Base-by-base conservation (phyloP, 30 jellyfish, hydroid and myxozoan genomes). In the Rhopilema esculentum region DNA sequence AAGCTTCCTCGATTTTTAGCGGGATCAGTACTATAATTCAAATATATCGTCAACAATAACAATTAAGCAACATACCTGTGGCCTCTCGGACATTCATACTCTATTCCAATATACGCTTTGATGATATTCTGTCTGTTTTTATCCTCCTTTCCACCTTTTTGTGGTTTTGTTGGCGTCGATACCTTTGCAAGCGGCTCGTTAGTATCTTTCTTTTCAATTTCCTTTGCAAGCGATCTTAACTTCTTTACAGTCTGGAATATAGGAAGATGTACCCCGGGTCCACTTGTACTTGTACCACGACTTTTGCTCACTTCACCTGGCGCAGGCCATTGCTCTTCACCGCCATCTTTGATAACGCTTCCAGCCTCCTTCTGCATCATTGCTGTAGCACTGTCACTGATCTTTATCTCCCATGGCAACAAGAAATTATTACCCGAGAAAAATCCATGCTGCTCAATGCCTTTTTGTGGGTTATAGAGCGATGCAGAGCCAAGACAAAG, bases 281-380 rank as follows among this genome's bases (percentile, higher is more conserved):
- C 86, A 26, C 76, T 51, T 8, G 88, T 61, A 16, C 85, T 64
- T 27, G 96, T 1, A 9, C 80, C 77, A 4, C 91, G 24, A 8
- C 89, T 30, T 72, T 87, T 85, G 61, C 88, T 80, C 1, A 84
- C 95, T 82, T 95, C 97, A 30, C 97, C 99, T 23, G 99, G 99
- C 49, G 97, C 97, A 17, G 99, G 99, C 99, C 99, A 95, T 48
- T 90, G 99, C 80, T 95, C 97, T 40, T 88, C 97, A 26, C 89
- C 92, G 48, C 77, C 84, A 52, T 86, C 95, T 7, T 72, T 79
- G 51, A 69, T 77, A 23, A 82, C 91, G 70, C 49, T 61, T 1
- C 65, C 80, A 4, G 49, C 27, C 19, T 88, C 93, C 20, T 88
- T 93, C 57, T 65, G 89, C 66, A 83, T 62, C 6, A 75, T 21